phyloP scores from a whole-genome alignment of 1,140 invertebrate genomes.

The Danaus plexippus region DNA sequence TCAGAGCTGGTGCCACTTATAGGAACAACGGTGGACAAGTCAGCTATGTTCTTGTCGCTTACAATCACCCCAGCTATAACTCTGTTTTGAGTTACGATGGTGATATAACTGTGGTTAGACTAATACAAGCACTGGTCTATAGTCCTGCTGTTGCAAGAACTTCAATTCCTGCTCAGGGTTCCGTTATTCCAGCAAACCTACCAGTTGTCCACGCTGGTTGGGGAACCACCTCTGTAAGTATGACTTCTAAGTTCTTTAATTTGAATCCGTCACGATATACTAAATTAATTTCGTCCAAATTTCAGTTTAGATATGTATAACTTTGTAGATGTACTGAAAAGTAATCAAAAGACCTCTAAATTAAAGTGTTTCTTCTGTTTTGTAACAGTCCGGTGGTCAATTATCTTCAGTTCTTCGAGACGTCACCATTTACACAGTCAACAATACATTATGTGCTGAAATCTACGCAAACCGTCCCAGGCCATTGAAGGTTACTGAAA shows the following conservation, averaged over 20 bases:
- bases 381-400: slow-evolving; percentile 27
- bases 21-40: slow-evolving; percentile 36
- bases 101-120: slow-evolving; percentile 35
- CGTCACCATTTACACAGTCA: slow-evolving; percentile 29
- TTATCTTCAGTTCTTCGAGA: slow-evolving; percentile 20
- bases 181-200: slow-evolving; percentile 26
- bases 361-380: slow-evolving; percentile 10
- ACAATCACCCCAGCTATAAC: slow-evolving; percentile 39
- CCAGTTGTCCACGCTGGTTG: slow-evolving; percentile 43
- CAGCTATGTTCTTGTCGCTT: slow-evolving; percentile 12
- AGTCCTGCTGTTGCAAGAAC: slow-evolving; percentile 29
- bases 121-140: slow-evolving; percentile 23
- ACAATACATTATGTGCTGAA: slow-evolving; percentile 27
- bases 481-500: slow-evolving; percentile 26
- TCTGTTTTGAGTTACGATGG: slow-evolving; percentile 23
- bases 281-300: too few species aligned
- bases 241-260: not conserved
- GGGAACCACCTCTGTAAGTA: slow-evolving; percentile 34
- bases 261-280: too few species aligned
- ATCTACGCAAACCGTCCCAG: slow-evolving; percentile 17
- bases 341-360: too few species aligned
- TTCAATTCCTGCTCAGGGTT: slow-evolving; percentile 22
- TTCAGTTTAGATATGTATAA: too few species aligned
- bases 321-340: too few species aligned
- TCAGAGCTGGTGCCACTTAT: slow-evolving; percentile 36